These are phyloP conservation scores for Hippocampus barbouri DNA, from an alignment of 2,113 vertebrate species.

Conservation along the genomic window DNA sequence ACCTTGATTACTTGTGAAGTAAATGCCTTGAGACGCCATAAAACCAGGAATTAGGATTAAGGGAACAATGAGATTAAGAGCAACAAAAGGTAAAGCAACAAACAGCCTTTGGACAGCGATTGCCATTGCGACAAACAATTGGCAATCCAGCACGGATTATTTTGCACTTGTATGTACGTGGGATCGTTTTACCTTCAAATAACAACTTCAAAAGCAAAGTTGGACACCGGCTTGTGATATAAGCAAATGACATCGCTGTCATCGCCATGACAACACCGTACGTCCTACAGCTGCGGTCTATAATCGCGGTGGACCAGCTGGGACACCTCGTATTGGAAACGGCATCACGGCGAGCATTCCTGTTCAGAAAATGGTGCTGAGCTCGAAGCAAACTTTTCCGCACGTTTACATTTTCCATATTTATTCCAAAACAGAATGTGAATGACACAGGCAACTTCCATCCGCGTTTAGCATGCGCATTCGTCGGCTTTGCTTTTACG, in stretches of 20 bases:
- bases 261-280: background rate
- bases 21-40: constrained; percentile 48
- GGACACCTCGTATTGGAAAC: background rate
- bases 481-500: background rate
- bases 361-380: background rate
- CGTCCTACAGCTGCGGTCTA: background rate
- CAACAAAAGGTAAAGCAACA: constrained; percentile 43
- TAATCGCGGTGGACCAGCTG: background rate
- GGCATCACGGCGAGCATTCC: too few relatives aligned
- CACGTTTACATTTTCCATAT: background rate
- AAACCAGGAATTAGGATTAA: constrained; percentile 59
- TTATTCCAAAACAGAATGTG: background rate
- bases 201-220: background rate
- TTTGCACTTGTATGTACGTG: background rate
- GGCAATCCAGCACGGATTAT: constrained; percentile 46
- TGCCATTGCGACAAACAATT: constrained; percentile 41
- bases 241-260: background rate
- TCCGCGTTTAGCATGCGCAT: background rate
- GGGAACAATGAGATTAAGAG: constrained; percentile 55
- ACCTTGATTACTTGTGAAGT: constrained; percentile 42
- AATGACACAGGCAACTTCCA: too few relatives aligned
- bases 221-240: background rate
- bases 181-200: background rate
- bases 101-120: constrained; percentile 32
- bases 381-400: background rate